Evolutionary conservation across 2,888 invertebrate genomes (phyloP), one percentile per base, ranked within the genome.

Genomic region (Perithous albicinctus): DNA sequence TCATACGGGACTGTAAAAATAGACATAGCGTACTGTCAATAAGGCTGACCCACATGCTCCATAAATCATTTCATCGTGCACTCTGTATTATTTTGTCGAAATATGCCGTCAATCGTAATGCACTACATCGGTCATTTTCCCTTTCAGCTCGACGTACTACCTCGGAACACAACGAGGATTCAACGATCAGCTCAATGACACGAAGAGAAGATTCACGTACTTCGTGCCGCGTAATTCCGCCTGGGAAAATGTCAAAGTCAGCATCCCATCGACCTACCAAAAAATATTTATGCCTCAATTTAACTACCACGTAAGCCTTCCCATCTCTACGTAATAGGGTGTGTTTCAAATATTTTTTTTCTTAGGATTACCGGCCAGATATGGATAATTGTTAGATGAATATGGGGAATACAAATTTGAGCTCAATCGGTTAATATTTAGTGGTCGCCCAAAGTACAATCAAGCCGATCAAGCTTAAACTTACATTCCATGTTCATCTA

Each of bases 141-240:
- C 75, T 94, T 94, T 41, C 93, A 98, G 98, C 89, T 95, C 96
- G 79, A 97, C 97, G 0, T 97, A 95, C 91, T 94, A 94, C 86
- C 93, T 98, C 88, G 97, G 98, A 48, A 94, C 95, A 85, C 95
- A 96, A 77, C 95, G 96, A 86, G 94, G 94, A 87, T 98, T 98
- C 93, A 98, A 98, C 92, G 94, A 95, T 15, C 96, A 96, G 90
- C 93, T 98, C 81, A 95, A 95, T 88, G 96, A 96, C 86, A 95
- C 95, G 84, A 95, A 95, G 80, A 96, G 96, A 87, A 95, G 96
- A 74, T 98, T 96, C 93, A 99, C 99, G 0, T 97, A 97, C 93
- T 98, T 99, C 90, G 98, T 97, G 8, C 98, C 99, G 0, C 95
- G 97, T 41, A 96, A 99, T 91, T 96, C 95, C 89, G 99, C 98